Evolutionary conservation across 2,797 vertebrate species (phyloP).

Genomic region (Acipenser oxyrinchus): DNA sequence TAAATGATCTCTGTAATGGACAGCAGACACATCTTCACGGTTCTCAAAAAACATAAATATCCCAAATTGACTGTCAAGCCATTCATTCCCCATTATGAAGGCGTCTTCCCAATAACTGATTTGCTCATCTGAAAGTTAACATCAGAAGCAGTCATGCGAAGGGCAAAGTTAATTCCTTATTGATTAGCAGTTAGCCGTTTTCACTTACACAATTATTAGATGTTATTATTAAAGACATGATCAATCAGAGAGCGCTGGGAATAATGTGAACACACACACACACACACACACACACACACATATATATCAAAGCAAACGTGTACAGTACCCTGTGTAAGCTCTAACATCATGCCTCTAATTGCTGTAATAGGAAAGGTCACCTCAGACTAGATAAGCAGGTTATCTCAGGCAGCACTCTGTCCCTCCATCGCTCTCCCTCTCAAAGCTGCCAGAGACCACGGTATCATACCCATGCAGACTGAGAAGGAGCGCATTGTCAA

Average conservation of each 20-base stretch:
- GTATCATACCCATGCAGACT: neutral
- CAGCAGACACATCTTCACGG: too few relatives aligned
- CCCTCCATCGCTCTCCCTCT: neutral
- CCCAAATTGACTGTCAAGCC: too few relatives aligned
- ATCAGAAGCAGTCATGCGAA: neutral
- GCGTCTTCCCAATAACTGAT: conserved; percentile 10
- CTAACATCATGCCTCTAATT: neutral
- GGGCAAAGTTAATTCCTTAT: conserved; percentile 16
- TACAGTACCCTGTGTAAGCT: neutral
- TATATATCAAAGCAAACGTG: neutral
- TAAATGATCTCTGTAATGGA: too few relatives aligned
- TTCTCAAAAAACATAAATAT: too few relatives aligned
- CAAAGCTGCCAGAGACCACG: neutral
- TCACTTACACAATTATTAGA: conserved; percentile 18
- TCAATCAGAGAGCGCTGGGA: neutral
- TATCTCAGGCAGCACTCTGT: neutral
- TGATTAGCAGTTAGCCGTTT: conserved; percentile 14
- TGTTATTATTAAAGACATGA: conserved; percentile 3
- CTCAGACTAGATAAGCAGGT: conserved; percentile 31
- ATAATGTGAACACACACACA: neutral
- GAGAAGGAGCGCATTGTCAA: neutral
- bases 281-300: neutral
- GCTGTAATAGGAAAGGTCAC: neutral
- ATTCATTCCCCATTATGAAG: neutral
- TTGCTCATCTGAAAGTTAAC: conserved; percentile 11